Evolutionary conservation across 2,888 invertebrate genomes (phyloP).

Genomic region (Polylopha cassiicola): DNA sequence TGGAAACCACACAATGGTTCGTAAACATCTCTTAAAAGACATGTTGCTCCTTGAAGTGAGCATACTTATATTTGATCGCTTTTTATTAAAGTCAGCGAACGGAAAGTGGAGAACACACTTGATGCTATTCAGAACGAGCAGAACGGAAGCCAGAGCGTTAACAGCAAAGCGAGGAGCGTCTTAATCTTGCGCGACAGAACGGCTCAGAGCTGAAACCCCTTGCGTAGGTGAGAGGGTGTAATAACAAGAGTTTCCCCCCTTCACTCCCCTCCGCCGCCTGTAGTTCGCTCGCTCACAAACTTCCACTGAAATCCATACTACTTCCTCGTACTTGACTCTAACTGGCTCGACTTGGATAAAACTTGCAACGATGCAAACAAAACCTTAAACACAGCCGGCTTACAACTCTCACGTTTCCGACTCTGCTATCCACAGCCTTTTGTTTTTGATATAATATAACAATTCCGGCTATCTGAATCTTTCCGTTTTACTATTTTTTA

Average conservation of each 20-base stretch:
- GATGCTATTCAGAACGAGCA: constrained; percentile 49
- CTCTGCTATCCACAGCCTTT: constrained; percentile 25
- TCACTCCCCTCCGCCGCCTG: constrained; percentile 51
- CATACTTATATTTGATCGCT: constrained; percentile 29
- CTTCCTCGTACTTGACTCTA: constrained; percentile 56
- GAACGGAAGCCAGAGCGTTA: constrained; percentile 58
- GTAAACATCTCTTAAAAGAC: constrained; percentile 10
- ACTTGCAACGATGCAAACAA: constrained; percentile 50
- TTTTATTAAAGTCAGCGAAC: constrained; percentile 41
- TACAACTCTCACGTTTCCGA: constrained; percentile 39
- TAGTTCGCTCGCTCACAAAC: constrained; percentile 60
- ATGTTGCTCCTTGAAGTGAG: constrained; percentile 13
- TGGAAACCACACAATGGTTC: no score
- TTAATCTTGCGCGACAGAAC: constrained; percentile 70
- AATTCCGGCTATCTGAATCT: constrained; percentile 32
- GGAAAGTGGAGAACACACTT: constrained; percentile 43
- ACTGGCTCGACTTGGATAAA: constrained; percentile 62
- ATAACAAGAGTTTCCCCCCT: constrained; percentile 63
- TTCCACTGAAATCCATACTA: constrained; percentile 68
- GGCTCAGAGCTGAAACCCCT: constrained; percentile 61
- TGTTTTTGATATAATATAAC: constrained; percentile 37
- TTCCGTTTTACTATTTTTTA: constrained; percentile 19
- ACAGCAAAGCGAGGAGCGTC: constrained; percentile 64
- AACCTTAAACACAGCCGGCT: constrained; percentile 44
- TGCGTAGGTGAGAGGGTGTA: constrained; percentile 74